Percentiles rank a stretch among this genome's conserved stretches.
These are phyloP conservation scores for Mareca strepera DNA, from an alignment of 2,797 vertebrate genomes.

Conservation along the genomic window DNA sequence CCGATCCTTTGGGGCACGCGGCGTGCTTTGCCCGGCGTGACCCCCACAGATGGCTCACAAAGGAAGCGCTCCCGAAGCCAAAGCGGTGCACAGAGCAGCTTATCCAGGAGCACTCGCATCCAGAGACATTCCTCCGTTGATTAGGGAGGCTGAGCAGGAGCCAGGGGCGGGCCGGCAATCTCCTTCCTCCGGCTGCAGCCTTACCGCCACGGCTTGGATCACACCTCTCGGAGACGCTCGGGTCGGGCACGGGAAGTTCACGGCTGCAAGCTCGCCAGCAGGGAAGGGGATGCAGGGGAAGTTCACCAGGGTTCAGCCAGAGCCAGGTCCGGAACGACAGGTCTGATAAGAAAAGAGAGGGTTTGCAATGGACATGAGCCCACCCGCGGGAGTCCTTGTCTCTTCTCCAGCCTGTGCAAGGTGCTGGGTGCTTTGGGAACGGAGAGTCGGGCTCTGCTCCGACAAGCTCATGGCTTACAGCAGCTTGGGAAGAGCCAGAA, in stretches of 20 bases:
- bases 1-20: neutral
- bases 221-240: constrained; percentile 1
- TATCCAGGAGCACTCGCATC: neutral
- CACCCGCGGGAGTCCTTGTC: neutral
- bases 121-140: constrained; percentile 48
- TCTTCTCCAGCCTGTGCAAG: neutral
- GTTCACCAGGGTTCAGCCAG: constrained; percentile 47
- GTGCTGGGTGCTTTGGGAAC: neutral
- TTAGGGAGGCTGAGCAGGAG: constrained; percentile 37
- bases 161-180: constrained; percentile 37
- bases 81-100: neutral
- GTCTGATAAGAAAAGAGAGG: constrained; percentile 35
- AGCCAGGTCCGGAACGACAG: neutral
- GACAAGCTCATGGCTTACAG: neutral
- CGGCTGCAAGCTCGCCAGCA: neutral
- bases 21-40: neutral
- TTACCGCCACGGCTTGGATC: constrained; percentile 16
- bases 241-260: constrained; percentile 59
- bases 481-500: neutral
- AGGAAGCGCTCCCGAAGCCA: neutral
- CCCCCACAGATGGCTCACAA: neutral
- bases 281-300: constrained; percentile 44
- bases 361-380: neutral
- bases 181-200: constrained; percentile 33
- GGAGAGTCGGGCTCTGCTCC: neutral